phyloP scores from a whole-genome alignment of 1,140 invertebrate species.

The Scaptomyza hsui region DNA sequence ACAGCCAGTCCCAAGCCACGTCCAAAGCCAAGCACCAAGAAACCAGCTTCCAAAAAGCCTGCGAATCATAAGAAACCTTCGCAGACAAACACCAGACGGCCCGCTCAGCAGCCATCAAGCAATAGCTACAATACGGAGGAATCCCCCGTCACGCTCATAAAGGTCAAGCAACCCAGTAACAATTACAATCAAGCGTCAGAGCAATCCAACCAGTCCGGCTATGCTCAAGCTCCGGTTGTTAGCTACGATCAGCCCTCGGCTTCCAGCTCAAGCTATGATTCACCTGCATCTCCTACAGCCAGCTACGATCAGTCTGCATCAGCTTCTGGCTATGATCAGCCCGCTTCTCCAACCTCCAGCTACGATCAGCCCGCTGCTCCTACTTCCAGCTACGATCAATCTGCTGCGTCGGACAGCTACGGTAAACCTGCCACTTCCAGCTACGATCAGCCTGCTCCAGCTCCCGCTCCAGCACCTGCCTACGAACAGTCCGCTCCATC shows the following conservation, averaged over 20 bases:
- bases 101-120: constrained; percentile 27
- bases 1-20: constrained; percentile 65
- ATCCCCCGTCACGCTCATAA: constrained; percentile 56
- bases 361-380: constrained; percentile 34
- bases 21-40: constrained; percentile 57
- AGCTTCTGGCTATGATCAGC: constrained; percentile 29
- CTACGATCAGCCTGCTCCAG: constrained; percentile 17
- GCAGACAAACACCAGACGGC: constrained; percentile 39
- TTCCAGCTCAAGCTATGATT: background rate
- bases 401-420: constrained; percentile 1
- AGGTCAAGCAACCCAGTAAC: constrained; percentile 54
- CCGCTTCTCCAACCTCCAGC: background rate
- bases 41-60: constrained; percentile 5
- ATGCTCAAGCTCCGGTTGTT: constrained; percentile 26
- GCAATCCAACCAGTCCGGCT: constrained; percentile 1
- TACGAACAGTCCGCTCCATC: constrained; percentile 21
- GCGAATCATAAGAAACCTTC: constrained; percentile 41
- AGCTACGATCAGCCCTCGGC: constrained; percentile 48
- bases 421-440: constrained; percentile 1
- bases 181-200: constrained; percentile 48
- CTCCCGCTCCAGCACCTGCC: background rate
- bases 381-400: constrained; percentile 47
- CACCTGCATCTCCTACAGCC: background rate
- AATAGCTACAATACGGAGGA: constrained; percentile 41
- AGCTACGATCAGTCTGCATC: constrained; percentile 17